Percentiles rank a stretch among this genome's conserved stretches.
phyloP scores from a whole-genome alignment of 2,113 vertebrate genomes.

The Elgaria multicarinata region DNA sequence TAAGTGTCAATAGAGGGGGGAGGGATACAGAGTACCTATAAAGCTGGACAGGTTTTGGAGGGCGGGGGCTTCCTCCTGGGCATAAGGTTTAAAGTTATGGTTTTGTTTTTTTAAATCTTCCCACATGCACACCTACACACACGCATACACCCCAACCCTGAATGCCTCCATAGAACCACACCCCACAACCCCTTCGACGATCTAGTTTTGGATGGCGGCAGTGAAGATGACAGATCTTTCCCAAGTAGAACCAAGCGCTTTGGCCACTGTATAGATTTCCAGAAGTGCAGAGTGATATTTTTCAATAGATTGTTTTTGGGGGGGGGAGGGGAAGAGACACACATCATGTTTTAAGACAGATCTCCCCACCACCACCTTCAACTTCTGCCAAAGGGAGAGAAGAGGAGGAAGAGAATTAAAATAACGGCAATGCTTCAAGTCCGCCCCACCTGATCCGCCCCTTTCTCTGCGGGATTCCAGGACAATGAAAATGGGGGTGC shows the following conservation, averaged over 20 bases:
- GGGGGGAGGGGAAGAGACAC: constrained; percentile 3
- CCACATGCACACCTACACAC: neutral
- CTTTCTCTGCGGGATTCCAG: constrained; percentile 65
- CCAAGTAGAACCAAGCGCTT: neutral
- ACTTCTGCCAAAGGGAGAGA: constrained; percentile 35
- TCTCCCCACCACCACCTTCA: constrained; percentile 66
- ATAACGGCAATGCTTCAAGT: constrained; percentile 72
- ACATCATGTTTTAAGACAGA: constrained; percentile 47
- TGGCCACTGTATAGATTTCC: constrained; percentile 65
- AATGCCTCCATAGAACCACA: constrained; percentile 46
- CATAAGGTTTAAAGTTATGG: constrained; percentile 71
- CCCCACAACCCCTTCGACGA: constrained; percentile 59
- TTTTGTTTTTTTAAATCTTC: too few relatives aligned
- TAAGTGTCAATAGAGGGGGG: constrained; percentile 80
- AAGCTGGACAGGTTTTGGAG: constrained; percentile 70
- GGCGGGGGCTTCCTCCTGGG: constrained; percentile 76
- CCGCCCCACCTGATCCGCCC: constrained; percentile 68
- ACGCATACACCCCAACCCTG: constrained; percentile 20
- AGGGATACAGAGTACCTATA: constrained; percentile 80
- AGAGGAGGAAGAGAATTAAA: neutral
- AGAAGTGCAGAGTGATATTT: constrained; percentile 70
- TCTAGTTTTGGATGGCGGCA: constrained; percentile 71
- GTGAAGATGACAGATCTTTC: constrained; percentile 69
- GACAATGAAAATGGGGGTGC: constrained; percentile 46
- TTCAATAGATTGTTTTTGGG: constrained; percentile 20